phyloP scores from a whole-genome alignment of 2,797 vertebrate species.

The Spinus olivaceus region DNA sequence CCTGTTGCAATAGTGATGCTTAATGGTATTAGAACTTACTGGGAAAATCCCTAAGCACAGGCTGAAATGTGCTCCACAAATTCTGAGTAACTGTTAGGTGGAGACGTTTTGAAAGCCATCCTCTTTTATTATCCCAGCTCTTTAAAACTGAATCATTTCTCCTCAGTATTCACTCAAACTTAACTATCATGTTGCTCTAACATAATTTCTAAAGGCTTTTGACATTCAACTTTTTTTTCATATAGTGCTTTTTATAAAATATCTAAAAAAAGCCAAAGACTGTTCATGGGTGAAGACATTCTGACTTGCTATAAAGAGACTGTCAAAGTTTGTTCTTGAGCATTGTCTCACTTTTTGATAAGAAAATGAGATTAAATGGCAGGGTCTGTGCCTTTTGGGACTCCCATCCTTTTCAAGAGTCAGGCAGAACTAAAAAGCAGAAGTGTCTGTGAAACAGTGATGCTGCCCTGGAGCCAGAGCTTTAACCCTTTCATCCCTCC shows the following conservation, averaged over 20 bases:
- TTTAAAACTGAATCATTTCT: background rate
- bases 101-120: background rate
- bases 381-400: background rate
- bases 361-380: background rate
- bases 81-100: background rate
- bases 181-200: slow-evolving; percentile 34
- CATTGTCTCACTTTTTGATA: slow-evolving; percentile 31
- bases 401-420: background rate
- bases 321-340: slow-evolving; percentile 21
- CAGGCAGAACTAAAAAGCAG: background rate
- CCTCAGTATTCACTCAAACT: background rate
- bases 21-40: background rate
- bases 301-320: background rate
- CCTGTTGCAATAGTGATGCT: background rate
- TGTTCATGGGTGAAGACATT: background rate
- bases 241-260: slow-evolving; percentile 4
- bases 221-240: background rate
- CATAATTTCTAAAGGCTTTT: slow-evolving; percentile 42
- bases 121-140: background rate
- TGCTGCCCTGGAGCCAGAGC: background rate
- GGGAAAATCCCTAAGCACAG: background rate
- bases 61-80: background rate
- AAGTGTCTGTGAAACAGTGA: background rate
- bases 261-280: background rate
- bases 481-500: background rate